Base-by-base conservation (phyloP, 2,888 invertebrate species). In the Chrysolina oricalcia region DNA sequence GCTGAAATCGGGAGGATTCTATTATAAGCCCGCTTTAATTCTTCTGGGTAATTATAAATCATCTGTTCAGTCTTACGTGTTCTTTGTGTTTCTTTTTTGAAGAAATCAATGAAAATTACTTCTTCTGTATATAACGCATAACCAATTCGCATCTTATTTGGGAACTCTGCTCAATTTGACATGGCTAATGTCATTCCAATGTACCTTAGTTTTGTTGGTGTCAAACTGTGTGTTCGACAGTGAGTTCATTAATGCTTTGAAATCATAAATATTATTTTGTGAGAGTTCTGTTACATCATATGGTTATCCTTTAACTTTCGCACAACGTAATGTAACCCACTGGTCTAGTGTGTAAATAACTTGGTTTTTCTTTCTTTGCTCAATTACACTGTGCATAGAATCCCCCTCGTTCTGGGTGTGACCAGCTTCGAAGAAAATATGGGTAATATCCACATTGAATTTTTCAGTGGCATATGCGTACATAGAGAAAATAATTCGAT, bases 131-230 rank as follows among this genome's bases (percentile, higher is more conserved):
- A 50, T 17, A 50, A 50, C 17, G 50, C 50, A 50, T 50, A 50
- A 50, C 50, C 50, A 8, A 50, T 50, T 50, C 50, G 50, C 50
- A 50, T 50, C n/a, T 50, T 19, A 50, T 50, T 50, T 50, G 50
- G 50, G n/a, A 9, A n/a, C 50, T 19, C 50, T 19, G 19, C 50
- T 50, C n/a, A 50, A 50, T 50, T 50, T 50, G 6, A 19, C 50
- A 50, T 50, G 50, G n/a, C 50, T 50, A 17, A 50, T n/a, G 50
- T 50, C 50, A 50, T 50, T 50, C 50, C 50, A 50, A 50, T 8
- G 50, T 50, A 50, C 17, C 50, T 50, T 50, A 50, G 50, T 17
- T n/a, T 17, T 50, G 50, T 50, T 50, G 50, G n/a, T 50, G 19
- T 50, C 50, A 19, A 50, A 50, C 1, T 50, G 50, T 19, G 19